These are phyloP conservation scores for Neodiprion lecontei DNA, from an alignment of 1,140 invertebrate species.

Conservation along the genomic window DNA sequence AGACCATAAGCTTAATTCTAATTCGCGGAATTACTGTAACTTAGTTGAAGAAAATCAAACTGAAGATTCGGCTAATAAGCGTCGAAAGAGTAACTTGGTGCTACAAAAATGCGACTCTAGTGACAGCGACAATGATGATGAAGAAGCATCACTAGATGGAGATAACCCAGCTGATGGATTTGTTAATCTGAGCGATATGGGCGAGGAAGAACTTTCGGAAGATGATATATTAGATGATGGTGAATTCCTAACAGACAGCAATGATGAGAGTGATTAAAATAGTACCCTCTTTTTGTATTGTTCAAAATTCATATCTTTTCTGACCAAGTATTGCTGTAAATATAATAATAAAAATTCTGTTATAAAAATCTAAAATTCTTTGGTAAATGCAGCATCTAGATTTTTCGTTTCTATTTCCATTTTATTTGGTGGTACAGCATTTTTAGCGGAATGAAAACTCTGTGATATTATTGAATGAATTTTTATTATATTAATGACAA, in stretches of 20 bases:
- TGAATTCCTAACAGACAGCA: slow-evolving; percentile 30
- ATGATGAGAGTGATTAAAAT: slow-evolving; percentile 26
- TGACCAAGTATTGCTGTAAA: no score
- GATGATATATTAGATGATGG: slow-evolving; percentile 33
- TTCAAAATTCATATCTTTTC: no score
- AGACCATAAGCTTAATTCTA: no score
- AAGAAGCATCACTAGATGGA: slow-evolving; percentile 15
- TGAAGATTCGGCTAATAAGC: neutral
- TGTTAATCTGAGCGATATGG: slow-evolving; percentile 27
- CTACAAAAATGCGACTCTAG: slow-evolving; percentile 22
- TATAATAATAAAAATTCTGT: no score
- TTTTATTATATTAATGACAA: no score
- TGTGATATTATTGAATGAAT: no score
- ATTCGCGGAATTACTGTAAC: neutral
- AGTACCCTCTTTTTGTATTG: no score
- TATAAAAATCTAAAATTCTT: no score
- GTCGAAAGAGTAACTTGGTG: slow-evolving; percentile 12
- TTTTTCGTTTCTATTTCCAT: no score
- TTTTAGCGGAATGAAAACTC: no score
- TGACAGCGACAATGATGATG: slow-evolving; percentile 29
- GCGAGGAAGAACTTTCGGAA: slow-evolving; percentile 31
- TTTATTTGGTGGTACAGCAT: no score
- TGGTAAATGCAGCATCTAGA: no score
- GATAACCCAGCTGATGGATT: slow-evolving; percentile 25
- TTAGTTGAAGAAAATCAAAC: neutral